Conservation (phyloP, 2,888 invertebrate species). For the Camponotus fellah region DNA sequence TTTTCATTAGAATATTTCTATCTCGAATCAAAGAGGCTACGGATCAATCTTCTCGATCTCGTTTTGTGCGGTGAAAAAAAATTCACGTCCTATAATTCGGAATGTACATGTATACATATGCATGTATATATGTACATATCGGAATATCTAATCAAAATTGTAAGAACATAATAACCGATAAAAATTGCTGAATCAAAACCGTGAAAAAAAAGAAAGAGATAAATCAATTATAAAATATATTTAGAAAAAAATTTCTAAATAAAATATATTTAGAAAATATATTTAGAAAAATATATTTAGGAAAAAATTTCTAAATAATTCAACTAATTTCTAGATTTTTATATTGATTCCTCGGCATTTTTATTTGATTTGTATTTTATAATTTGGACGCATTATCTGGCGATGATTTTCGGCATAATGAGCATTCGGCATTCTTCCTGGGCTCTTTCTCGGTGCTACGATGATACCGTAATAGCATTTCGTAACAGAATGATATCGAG, state of each 20-base stretch:
- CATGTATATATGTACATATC: not conserved
- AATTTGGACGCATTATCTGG: slow-evolving; percentile 14
- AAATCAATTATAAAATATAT: too few relatives aligned
- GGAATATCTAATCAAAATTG: not conserved
- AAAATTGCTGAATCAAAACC: not conserved
- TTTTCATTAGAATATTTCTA: not conserved
- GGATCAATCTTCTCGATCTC: not conserved
- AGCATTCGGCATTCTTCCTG: not conserved
- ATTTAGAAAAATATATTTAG: not conserved
- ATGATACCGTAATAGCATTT: slow-evolving; percentile 63
- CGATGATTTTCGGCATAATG: slow-evolving; percentile 38
- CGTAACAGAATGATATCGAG: slow-evolving; percentile 66
- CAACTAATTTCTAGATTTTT: not conserved
- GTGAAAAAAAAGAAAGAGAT: not conserved
- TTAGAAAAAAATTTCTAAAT: too few relatives aligned
- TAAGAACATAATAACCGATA: not conserved
- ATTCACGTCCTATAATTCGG: not conserved
- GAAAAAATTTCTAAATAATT: not conserved
- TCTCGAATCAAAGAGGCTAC: not conserved
- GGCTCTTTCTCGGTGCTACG: not conserved
- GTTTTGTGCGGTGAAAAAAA: not conserved
- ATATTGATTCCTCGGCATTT: not conserved
- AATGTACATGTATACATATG: not conserved
- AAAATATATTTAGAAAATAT: too few relatives aligned
- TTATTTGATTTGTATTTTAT: slow-evolving; percentile 24